Conservation (phyloP, 2,113 vertebrate species). For the Mesocricetus auratus region DNA sequence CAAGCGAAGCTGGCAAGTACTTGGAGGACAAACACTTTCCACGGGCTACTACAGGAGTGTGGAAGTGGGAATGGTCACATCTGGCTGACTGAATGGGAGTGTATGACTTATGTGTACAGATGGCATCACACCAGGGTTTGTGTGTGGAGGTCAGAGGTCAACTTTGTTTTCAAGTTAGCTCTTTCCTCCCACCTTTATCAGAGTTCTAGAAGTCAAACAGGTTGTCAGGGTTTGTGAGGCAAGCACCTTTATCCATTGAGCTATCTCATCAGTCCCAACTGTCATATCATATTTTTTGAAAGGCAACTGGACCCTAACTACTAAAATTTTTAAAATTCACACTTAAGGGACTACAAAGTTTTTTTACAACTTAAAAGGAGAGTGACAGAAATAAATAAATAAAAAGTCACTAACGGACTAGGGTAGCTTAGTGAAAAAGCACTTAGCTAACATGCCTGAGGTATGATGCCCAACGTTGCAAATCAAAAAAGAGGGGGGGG, state of each 20-base stretch:
- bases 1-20: not conserved
- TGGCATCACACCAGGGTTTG: not conserved
- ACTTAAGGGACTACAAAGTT: slow-evolving; percentile 26
- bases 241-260: not conserved
- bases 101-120: not conserved
- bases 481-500: not conserved
- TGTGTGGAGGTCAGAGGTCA: not conserved
- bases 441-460: not conserved
- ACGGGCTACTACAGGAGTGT: not conserved
- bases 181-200: not conserved
- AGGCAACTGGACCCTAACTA: slow-evolving; percentile 18
- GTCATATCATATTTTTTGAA: slow-evolving; percentile 43
- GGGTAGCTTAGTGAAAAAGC: not conserved
- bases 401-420: too few relatives aligned
- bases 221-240: not conserved
- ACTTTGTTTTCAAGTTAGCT: not conserved
- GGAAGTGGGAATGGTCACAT: not conserved
- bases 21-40: not conserved
- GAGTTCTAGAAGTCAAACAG: not conserved
- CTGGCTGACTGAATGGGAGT: not conserved
- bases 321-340: slow-evolving; percentile 57
- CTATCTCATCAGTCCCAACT: not conserved
- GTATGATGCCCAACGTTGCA: not conserved
- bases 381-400: too few relatives aligned
- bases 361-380: not conserved